A percentile compares a stretch with the other conserved stretches of the same genome.
Evolutionary conservation across 2,797 vertebrate genomes (phyloP).

Genomic region (Coluber constrictor): DNA sequence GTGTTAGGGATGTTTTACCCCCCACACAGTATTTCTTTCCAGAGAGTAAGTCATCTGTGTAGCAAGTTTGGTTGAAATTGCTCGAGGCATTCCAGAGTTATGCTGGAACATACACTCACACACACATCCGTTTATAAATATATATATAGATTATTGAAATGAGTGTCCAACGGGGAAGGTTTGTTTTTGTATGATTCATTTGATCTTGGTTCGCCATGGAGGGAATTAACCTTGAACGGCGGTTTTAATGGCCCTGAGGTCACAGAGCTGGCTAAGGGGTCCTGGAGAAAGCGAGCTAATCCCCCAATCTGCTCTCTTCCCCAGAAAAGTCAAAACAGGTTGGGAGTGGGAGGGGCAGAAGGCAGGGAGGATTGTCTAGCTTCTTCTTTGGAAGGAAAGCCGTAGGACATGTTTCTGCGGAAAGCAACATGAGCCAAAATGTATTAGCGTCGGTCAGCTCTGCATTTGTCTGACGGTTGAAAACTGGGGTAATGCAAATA

Average conservation of each 20-base stretch:
- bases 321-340: background rate
- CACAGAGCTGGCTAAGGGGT: slow-evolving; percentile 48
- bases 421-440: background rate
- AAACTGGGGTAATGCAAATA: background rate
- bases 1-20: too few relatives aligned
- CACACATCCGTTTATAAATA: too few relatives aligned
- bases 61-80: too few relatives aligned
- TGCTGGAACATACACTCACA: too few relatives aligned
- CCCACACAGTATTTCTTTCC: too few relatives aligned
- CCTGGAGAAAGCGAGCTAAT: slow-evolving; percentile 1
- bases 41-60: too few relatives aligned
- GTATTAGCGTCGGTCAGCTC: background rate
- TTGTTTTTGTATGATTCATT: slow-evolving; percentile 63
- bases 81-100: too few relatives aligned
- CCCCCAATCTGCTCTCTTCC: background rate
- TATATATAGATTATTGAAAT: slow-evolving; percentile 35
- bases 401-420: too few relatives aligned
- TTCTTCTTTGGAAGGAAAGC: too few relatives aligned
- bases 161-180: slow-evolving; percentile 53
- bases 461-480: background rate
- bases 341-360: background rate
- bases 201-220: slow-evolving; percentile 56
- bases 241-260: slow-evolving; percentile 60
- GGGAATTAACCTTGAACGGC: slow-evolving; percentile 56
- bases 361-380: background rate